Evolutionary conservation across 2,113 vertebrate species (phyloP), one percentile per base, ranked within the genome.

Genomic region (pig (Sus scrofa)): DNA sequence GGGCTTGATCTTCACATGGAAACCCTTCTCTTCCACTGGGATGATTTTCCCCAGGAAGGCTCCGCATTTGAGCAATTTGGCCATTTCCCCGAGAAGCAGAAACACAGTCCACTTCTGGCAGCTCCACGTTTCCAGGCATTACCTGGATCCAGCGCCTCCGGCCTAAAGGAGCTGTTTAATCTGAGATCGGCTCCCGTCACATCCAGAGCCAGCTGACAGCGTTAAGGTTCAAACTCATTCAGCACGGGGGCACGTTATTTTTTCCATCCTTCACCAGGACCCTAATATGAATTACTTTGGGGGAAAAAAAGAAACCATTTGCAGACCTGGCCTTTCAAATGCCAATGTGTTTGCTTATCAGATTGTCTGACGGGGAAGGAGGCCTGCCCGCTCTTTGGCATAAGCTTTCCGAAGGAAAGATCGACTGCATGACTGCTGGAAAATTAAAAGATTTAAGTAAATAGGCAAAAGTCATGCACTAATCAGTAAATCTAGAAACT

Each of bases 161-260:
- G n/a, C 67, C 74, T 34, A 44, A 67, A 75, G 32, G 15, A 89
- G 79, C 24, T 74, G 63, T 68, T 96, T 94, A 89, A 97, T 96
- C 63, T 89, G 50, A 77, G 89, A 95, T 96, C 90, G 87, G 62
- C 86, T 78, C 39, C 37, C 2, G 5, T 90, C 87, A 89, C 78
- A 62, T 83, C 44, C 93, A 85, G 74, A 85, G 67, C 81, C n/a
- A 63, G 10, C 63, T 77, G 79, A 90, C 27, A 79, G 68, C 82
- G 73, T 83, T 20, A 32, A 65, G 20, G 68, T 97, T 98, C 70
- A 67, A 95, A 96, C 70, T 93, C 92, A 97, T 81, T 96, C 65
- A 18, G 70, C 56, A 74, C 77, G 26, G 79, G 86, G 94, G 71
- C 24, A 62, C 93, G 94, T 91, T 92, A 79, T 86, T 92, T 95